phyloP scores from a whole-genome alignment of 2,113 vertebrate species.

The Anolis carolinensis region DNA sequence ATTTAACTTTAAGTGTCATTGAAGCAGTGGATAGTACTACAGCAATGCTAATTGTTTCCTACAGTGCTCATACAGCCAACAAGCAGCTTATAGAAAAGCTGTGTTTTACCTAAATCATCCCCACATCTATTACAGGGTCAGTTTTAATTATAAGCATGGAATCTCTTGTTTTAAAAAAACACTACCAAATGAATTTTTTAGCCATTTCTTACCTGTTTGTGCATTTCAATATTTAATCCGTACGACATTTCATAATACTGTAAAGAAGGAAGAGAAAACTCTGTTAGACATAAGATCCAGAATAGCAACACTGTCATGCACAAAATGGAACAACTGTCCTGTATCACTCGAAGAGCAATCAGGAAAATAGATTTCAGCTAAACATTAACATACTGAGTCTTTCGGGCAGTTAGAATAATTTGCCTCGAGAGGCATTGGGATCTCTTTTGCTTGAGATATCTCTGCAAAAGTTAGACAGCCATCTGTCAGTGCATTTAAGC shows the following conservation, averaged over 20 bases:
- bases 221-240: constrained; percentile 90
- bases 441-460: background rate
- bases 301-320: background rate
- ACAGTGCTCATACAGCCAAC: background rate
- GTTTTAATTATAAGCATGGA: constrained; percentile 21
- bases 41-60: background rate
- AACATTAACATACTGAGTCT: background rate
- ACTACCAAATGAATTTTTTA: background rate
- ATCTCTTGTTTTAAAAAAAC: background rate
- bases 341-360: background rate
- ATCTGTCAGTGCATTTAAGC: too few species aligned
- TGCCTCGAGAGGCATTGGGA: background rate
- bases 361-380: background rate
- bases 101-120: background rate
- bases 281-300: constrained; percentile 34
- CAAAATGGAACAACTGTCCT: background rate
- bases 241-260: constrained; percentile 91
- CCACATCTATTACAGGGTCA: background rate
- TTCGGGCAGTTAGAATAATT: too few species aligned
- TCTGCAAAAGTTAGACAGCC: background rate
- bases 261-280: constrained; percentile 59
- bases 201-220: constrained; percentile 84
- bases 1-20: constrained; percentile 29
- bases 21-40: background rate
- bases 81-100: background rate